These are phyloP conservation scores for Naja naja DNA, from an alignment of 2,113 vertebrate genomes.

Conservation along the genomic window DNA sequence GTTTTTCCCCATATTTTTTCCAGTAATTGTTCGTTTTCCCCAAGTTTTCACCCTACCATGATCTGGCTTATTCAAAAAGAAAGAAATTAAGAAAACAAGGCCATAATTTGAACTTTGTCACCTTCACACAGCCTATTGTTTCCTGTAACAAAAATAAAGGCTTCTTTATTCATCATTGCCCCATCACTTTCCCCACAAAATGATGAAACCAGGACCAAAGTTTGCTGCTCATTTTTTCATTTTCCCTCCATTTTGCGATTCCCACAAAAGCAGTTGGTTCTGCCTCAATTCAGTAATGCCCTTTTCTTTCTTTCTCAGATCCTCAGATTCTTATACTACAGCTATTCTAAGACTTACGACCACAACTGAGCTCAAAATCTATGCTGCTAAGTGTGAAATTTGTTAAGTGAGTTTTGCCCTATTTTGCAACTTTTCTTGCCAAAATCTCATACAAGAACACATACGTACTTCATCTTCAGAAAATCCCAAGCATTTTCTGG, in stretches of 20 bases:
- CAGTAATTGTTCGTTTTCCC: not conserved
- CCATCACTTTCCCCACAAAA: not conserved
- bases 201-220: not conserved
- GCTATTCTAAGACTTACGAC: too few relatives aligned
- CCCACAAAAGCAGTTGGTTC: not conserved
- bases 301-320: slow-evolving; percentile 18
- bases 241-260: not conserved
- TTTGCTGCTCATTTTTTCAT: not conserved
- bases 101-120: not conserved
- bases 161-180: not conserved
- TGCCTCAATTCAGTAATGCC: slow-evolving; percentile 16
- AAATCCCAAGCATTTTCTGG: not conserved
- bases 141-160: not conserved
- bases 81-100: too few relatives aligned
- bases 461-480: not conserved
- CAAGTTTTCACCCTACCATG: not conserved
- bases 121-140: too few relatives aligned
- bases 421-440: too few relatives aligned
- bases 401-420: too few relatives aligned
- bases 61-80: not conserved
- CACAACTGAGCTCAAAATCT: too few relatives aligned
- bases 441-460: not conserved
- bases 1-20: not conserved
- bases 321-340: not conserved
- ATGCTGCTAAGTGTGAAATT: too few relatives aligned